Evolutionary conservation across 2,888 invertebrate genomes (phyloP).

Genomic region (Drosophila peninsularis): DNA sequence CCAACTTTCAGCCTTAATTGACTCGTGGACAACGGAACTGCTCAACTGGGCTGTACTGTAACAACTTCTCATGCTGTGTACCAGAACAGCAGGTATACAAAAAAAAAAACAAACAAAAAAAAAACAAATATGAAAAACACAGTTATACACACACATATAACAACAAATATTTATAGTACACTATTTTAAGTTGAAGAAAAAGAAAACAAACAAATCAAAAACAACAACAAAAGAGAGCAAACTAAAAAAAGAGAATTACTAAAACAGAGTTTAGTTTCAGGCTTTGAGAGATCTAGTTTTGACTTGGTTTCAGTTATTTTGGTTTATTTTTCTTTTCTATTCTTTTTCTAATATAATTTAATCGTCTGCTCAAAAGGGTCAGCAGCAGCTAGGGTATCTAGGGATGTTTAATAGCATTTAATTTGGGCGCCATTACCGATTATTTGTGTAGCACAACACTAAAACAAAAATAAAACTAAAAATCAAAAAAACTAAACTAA

Average conservation of each 20-base stretch:
- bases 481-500: constrained; percentile 35
- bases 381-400: constrained; percentile 23
- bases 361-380: constrained; percentile 21
- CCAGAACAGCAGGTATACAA: constrained; percentile 78
- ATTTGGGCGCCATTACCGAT: constrained; percentile 43
- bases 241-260: not conserved
- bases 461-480: constrained; percentile 36
- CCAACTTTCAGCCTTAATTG: constrained; percentile 37
- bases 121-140: constrained; percentile 35
- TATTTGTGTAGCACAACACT: constrained; percentile 49
- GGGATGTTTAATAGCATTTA: constrained; percentile 52
- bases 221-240: constrained; percentile 10
- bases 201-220: constrained; percentile 26
- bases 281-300: constrained; percentile 17
- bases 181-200: constrained; percentile 53
- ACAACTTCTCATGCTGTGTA: constrained; percentile 68
- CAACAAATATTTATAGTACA: constrained; percentile 54
- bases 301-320: constrained; percentile 27
- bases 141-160: constrained; percentile 37
- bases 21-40: constrained; percentile 52
- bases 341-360: constrained; percentile 4
- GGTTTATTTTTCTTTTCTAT: constrained; percentile 10
- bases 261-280: constrained; percentile 20
- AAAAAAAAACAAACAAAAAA: constrained; percentile 1
- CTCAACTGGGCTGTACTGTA: constrained; percentile 34